Base-by-base conservation (phyloP, 2,888 invertebrate species). In the Spodoptera littoralis region DNA sequence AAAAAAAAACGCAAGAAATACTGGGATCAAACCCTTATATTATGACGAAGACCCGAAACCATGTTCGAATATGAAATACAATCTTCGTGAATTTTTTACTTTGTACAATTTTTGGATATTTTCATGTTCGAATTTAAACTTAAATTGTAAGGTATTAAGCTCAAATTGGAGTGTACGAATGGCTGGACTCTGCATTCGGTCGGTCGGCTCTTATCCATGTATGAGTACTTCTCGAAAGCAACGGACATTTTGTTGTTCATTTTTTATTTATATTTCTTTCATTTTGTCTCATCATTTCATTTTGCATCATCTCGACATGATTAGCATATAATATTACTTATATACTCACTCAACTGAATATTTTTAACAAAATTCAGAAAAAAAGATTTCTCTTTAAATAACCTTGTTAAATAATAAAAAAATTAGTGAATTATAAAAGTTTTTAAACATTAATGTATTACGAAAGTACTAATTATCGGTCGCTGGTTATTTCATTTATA, bases 61-160 rank as follows among this genome's bases (percentile, higher is more conserved):
- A 54, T 71, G 66, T 64, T 71, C 65, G 67, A 76, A 80, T 74
- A 67, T 78, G 70, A 80, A 80, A 80, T 68, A 73, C 70, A 74
- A 61, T 63, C 52, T 69, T 67, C 54, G 61, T 74, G 60, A 78
- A 79, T 79, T 74, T 79, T 79, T 69, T 57, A 55, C 68, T 59
- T 66, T 66, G 45, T 66, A 64, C 41, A 47, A 48, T 74, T 70
- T 59, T 52, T 44, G 44, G 27, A 24, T 44, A 6, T 12, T 41
- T 50, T 36, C 5, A 11, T 22, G n/a, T 18, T 46, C 6, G 11
- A 74, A 45, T 58, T 56, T 65, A 42, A 41, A 24, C 50, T 54
- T 60, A 62, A 11, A 42, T 4, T 0, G 47, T 0, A 30, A 4
- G 11, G 0, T 0, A 0, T 67, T 65, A 56, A 51, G 65, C 60